Base-by-base conservation (phyloP, 2,113 vertebrate species). In the Phyllopteryx taeniolatus region DNA sequence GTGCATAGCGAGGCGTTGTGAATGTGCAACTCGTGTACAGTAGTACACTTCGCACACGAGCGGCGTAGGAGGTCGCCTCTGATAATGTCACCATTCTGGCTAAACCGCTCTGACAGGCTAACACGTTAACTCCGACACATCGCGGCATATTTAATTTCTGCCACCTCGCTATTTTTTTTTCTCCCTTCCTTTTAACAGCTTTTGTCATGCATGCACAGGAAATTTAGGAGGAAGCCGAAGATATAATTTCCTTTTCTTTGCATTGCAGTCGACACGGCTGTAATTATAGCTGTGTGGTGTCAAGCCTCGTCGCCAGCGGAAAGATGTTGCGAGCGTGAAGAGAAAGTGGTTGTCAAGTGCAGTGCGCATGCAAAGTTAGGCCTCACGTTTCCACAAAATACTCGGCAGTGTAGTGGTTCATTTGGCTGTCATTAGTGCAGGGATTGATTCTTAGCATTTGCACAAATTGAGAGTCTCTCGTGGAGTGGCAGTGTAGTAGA, bases 91-190 rank as follows among this genome's bases (percentile, higher is more conserved):
- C 72, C 75, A 73, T 14, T 61, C 64, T 63, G 57, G 76, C 67
- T 77, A 75, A 89, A 72, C 66, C 65, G 84, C 83, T 83, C 80
- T 79, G 88, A 88, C 88, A 81, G 76, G 63, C 61, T 65, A 74
- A 85, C 78, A 73, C 71, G 76, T 80, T 78, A 82, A 83, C 70
- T 78, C 74, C 49, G 67, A 83, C 78, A 78, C 68, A 79, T 82
- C 81, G 83, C 51, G 59, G 78, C 72, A 79, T 74, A 84, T 85
- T 79, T 67, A 68, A 44, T 71, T 65, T 0, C 63, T 76, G 62
- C 54, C 43, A 63, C 72, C 35, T 75, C 66, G 74, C 74, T 46
- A 57, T 83, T 61, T 81, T 71, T 78, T 81, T 63, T 62, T 64
- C 71, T 74, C 75, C n/a, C 71, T 59, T 81, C 74, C 70, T 77